Percentiles rank a stretch among this genome's conserved stretches.
Evolutionary conservation across 2,113 vertebrate species (phyloP).

Genomic region (Saguinus imperator): DNA sequence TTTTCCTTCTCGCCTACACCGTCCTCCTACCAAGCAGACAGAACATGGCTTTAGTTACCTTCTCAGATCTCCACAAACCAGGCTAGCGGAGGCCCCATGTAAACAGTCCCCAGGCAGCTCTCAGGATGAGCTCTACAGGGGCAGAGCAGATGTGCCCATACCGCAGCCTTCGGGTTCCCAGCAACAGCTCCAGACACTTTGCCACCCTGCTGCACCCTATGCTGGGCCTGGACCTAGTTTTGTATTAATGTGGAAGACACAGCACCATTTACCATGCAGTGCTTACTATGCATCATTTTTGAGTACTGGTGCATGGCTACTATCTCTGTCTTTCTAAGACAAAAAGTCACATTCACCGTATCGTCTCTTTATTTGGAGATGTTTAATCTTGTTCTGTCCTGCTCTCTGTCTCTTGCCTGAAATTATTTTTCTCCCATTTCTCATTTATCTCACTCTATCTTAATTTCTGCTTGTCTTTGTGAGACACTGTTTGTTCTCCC

Average conservation of each 20-base stretch:
- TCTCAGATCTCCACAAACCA: neutral
- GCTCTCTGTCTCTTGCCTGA: neutral
- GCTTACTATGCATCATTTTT: neutral
- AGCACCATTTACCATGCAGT: neutral
- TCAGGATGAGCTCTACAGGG: neutral
- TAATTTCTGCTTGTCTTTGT: neutral
- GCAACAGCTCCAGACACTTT: neutral
- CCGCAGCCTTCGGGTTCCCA: neutral
- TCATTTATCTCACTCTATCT: neutral
- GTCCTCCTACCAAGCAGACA: neutral
- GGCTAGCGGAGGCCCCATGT: neutral
- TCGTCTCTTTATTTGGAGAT: neutral
- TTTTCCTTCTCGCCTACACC: neutral
- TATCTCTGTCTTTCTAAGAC: neutral
- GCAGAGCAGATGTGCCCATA: neutral
- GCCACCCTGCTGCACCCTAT: neutral
- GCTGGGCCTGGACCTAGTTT: neutral
- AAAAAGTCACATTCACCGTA: neutral
- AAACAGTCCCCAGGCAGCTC: slow-evolving; percentile 22
- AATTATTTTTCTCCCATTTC: neutral
- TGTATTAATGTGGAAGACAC: fast-evolving
- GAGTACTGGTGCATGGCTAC: neutral
- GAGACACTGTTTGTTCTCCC: neutral
- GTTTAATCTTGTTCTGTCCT: neutral
- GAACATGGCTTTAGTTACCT: neutral